Percentiles rank a stretch among this genome's conserved stretches.
Evolutionary conservation across 2,888 invertebrate species (phyloP).

Genomic region (Agrilus mali): DNA sequence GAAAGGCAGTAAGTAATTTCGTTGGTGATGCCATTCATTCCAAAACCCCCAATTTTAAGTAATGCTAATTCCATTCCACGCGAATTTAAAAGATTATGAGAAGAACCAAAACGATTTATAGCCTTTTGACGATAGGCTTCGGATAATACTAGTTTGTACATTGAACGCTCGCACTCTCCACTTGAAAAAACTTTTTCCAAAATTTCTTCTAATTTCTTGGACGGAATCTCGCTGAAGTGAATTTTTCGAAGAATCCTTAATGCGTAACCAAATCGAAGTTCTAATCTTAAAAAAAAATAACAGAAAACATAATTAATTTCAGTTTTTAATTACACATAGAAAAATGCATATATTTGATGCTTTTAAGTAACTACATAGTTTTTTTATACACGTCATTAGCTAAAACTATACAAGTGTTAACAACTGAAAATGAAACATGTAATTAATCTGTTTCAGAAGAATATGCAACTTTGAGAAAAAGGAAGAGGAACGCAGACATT

Average conservation of each 20-base stretch:
- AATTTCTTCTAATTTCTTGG: conserved; percentile 21
- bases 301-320: no score
- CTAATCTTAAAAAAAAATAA: conserved; percentile 19
- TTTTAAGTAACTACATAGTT: no score
- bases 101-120: conserved; percentile 7
- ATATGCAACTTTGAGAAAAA: background rate
- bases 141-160: conserved; percentile 30
- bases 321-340: no score
- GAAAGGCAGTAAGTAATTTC: conserved; percentile 53
- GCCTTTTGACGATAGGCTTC: conserved; percentile 26
- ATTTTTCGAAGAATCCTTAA: conserved; percentile 35
- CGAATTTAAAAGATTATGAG: conserved; percentile 39
- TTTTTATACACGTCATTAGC: no score
- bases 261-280: conserved; percentile 31
- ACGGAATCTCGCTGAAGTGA: conserved; percentile 28
- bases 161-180: conserved; percentile 23
- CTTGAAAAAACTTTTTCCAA: conserved; percentile 22
- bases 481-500: no score
- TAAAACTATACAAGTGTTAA: background rate
- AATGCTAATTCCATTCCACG: conserved; percentile 56
- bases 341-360: no score
- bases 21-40: conserved; percentile 50
- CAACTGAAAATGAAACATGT: background rate
- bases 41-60: conserved; percentile 58
- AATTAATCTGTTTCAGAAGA: background rate